These are phyloP conservation scores for Mystacides longicornis DNA, from an alignment of 2,888 invertebrate species.

Conservation along the genomic window DNA sequence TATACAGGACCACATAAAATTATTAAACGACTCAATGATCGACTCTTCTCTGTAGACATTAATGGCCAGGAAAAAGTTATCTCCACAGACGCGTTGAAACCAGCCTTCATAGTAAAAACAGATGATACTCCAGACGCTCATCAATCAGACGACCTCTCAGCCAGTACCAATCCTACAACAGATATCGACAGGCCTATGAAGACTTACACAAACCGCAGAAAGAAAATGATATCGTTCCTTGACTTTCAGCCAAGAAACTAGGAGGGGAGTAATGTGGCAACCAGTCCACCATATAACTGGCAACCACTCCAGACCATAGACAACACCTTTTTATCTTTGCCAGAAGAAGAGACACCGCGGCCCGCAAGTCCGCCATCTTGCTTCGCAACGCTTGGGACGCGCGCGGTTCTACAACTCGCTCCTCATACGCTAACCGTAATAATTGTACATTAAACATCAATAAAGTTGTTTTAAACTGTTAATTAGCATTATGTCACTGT, in stretches of 20 bases:
- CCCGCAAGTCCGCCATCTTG: too few relatives aligned
- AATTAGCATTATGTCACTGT: too few relatives aligned
- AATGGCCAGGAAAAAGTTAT: neutral
- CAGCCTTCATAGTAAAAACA: neutral
- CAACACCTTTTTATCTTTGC: too few relatives aligned
- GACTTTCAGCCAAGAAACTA: neutral
- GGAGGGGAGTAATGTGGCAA: too few relatives aligned
- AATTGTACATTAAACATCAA: too few relatives aligned
- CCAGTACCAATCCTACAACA: neutral
- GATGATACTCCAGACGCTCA: neutral
- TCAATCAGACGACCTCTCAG: neutral
- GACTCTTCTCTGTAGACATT: neutral
- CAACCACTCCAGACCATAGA: too few relatives aligned
- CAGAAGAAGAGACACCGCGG: too few relatives aligned
- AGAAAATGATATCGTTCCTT: neutral
- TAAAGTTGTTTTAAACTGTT: too few relatives aligned
- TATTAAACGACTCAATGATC: neutral
- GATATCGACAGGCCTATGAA: neutral
- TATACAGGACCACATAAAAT: neutral
- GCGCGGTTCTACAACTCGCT: too few relatives aligned
- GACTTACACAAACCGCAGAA: neutral
- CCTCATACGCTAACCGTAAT: too few relatives aligned
- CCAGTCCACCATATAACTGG: too few relatives aligned
- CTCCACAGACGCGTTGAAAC: neutral
- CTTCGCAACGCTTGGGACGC: too few relatives aligned